Conservation (phyloP, 2,113 vertebrate species). For the Glareola pratincola region DNA sequence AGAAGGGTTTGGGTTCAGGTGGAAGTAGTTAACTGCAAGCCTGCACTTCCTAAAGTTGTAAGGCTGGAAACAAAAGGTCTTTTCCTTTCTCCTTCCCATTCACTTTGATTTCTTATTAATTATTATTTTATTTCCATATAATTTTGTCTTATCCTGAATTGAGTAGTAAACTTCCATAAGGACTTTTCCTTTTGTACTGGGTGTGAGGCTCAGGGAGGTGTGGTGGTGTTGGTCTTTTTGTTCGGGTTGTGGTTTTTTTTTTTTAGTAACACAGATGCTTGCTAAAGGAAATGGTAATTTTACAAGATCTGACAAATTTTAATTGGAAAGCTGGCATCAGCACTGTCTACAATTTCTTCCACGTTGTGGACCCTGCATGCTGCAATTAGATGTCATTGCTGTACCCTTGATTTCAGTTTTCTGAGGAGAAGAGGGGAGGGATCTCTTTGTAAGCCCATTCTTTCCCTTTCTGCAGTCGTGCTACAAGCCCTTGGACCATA, state of each 20-base stretch:
- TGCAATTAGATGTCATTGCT: not conserved
- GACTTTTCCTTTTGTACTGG: not conserved
- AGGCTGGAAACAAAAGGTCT: not conserved
- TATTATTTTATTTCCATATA: not conserved
- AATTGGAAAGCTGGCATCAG: not conserved
- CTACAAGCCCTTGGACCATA: not conserved
- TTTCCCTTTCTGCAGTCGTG: not conserved
- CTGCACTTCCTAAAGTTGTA: not conserved
- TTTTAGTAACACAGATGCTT: not conserved
- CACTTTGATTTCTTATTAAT: not conserved
- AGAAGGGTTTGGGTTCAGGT: not conserved
- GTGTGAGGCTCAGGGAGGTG: not conserved
- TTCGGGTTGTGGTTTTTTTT: not conserved
- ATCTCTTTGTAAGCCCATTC: not conserved
- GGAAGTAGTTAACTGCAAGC: not conserved
- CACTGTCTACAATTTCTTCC: not conserved
- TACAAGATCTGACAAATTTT: not conserved
- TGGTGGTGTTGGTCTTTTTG: accelerated
- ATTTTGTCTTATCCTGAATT: not conserved
- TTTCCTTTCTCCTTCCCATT: not conserved
- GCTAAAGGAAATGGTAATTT: not conserved
- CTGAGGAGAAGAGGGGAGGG: not conserved
- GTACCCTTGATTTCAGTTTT: not conserved
- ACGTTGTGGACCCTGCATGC: not conserved
- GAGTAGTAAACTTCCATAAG: not conserved